Base-by-base conservation (phyloP, 2,888 invertebrate genomes). In the Toxonevra muliebris region DNA sequence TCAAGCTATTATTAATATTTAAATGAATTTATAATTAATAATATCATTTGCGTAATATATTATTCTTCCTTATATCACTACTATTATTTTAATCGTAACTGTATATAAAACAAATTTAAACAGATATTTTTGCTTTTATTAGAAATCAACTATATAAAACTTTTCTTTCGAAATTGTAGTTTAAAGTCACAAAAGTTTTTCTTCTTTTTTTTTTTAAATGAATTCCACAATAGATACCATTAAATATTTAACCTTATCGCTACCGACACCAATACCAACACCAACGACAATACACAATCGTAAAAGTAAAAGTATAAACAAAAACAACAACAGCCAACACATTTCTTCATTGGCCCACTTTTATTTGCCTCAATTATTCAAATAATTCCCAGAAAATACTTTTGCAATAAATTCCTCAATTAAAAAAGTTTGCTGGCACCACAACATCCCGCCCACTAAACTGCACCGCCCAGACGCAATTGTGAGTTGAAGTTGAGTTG, bases 321-420 rank as follows among this genome's bases (percentile, higher is more conserved):
- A 50, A 17, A 20, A 54, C 54, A 48, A 60, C 30, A 7, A 30
- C 30, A 30, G 7, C 17, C 13, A 54, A 30, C 42, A 57, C 59
- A 48, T 40, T 45, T 45, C 55, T 52, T 66, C 48, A 48, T 10
- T 48, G 11, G 45, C 13, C 12, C 13, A 13, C 45, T 13, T 45
- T 45, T 45, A 45, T 45, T 45, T 45, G 48, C 11, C 48, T 48
- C 55, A 66, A 66, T 66, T 66, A 66, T 66, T 66, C 59, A 69
- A 68, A 69, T 59, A 55, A 54, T 55, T 48, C n/a, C 12, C 61
- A 53, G 61, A 41, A 69, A 69, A 61, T 61, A 53, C 64, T 58
- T 61, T 50, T 43, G 57, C 61, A 41, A 54, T 42, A 67, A 57
- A 61, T 61, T 50, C 61, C 53, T 40, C 61, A 61, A 61, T 61